A percentile compares a stretch with the other conserved stretches of the same genome.
phyloP scores from a whole-genome alignment of 2,888 invertebrate genomes.

The Deilephila elpenor region DNA sequence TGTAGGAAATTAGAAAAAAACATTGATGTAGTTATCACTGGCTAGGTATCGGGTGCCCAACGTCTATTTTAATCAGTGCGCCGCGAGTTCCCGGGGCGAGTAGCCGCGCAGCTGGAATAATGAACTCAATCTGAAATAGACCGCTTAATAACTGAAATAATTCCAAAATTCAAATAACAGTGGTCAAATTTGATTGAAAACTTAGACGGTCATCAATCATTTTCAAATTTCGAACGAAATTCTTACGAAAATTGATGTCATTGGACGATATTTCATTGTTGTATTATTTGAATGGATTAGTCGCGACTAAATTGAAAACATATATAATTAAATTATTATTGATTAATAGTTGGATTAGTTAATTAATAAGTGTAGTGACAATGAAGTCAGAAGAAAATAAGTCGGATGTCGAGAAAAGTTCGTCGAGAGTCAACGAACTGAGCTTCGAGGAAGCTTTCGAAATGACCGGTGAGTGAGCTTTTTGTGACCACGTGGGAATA shows the following conservation, averaged over 20 bases:
- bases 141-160: slow-evolving; percentile 44
- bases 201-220: not conserved
- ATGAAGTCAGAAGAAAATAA: slow-evolving; percentile 26
- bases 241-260: no score
- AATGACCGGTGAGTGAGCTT: slow-evolving; percentile 62
- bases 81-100: slow-evolving; percentile 10
- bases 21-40: not conserved
- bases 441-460: slow-evolving; percentile 78
- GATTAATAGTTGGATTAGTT: no score
- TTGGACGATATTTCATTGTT: not conserved
- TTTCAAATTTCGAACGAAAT: not conserved
- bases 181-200: not conserved
- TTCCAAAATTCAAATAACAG: not conserved
- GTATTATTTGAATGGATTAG: slow-evolving; percentile 21
- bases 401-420: slow-evolving; percentile 53
- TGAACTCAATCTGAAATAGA: not conserved
- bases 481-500: not conserved
- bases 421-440: slow-evolving; percentile 56
- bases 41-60: not conserved
- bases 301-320: no score
- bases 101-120: not conserved
- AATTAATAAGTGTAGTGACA: slow-evolving; percentile 5
- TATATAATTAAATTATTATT: no score
- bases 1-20: not conserved
- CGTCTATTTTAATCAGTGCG: slow-evolving; percentile 16